Evolutionary conservation across 2,888 invertebrate species (phyloP), one percentile per base, ranked within the genome.

Genomic region (Caenorhabditis doughertyi): DNA sequence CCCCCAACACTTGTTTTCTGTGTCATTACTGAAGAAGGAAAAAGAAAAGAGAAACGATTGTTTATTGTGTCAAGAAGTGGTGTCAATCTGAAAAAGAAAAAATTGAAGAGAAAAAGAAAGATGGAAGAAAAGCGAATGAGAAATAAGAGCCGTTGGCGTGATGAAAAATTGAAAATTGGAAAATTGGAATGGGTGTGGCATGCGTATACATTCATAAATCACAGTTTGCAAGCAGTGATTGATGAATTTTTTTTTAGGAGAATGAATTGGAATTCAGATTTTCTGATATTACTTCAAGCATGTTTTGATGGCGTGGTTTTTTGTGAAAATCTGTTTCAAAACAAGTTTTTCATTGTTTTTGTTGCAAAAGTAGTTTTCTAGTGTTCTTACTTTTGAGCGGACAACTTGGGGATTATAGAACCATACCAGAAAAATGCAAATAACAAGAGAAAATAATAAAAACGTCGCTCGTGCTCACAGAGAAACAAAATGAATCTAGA

Each of bases 21-120:
- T 27, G 42, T 13, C n/a, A n/a, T n/a, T 60, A n/a, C 11, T 49
- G 23, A 49, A 62, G 21, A 55, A 27, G 27, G 16, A 53, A 27
- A 56, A 11, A 32, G 13, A 23, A 21, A 65, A 64, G 55, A 39
- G 47, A 32, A 53, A 47, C 21, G 39, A 79, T 70, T 71, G 70
- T 71, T 71, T 76, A 76, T 76, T 67, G 65, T 58, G 67, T 64
- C 49, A 42, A 51, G 39, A 27, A 44, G 53, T 44, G 65, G 79
- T 73, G 73, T 64, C 73, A 73, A 73, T 64, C 64, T 70, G 70
- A 23, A 70, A 44, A 49, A 39, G 29, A n/a, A 49, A 42, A 39
- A 32, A 58, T 13, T 32, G 60, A 9, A 32, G 58, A 23, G 60
- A 44, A 13, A 58, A 49, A 32, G 21, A 47, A 13, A 39, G 44